Conservation (phyloP, 2,113 vertebrate species). For the Epinephelus fuscoguttatus region DNA sequence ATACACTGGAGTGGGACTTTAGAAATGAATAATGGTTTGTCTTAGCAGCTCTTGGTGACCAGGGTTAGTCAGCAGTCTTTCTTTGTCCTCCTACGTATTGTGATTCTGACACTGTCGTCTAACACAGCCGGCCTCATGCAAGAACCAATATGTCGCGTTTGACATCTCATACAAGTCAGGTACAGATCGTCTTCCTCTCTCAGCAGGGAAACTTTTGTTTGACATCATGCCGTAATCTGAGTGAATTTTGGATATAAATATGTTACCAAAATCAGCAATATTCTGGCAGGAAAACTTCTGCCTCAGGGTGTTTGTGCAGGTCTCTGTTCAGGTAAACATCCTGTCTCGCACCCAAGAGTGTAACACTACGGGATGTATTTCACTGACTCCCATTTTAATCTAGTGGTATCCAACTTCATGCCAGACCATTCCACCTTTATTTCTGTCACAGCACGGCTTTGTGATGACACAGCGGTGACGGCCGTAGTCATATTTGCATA, state of each 20-base stretch:
- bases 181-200: neutral
- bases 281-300: neutral
- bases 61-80: too few species aligned
- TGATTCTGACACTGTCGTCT: too few species aligned
- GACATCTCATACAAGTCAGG: neutral
- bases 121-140: too few species aligned
- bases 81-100: too few species aligned
- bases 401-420: neutral
- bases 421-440: neutral
- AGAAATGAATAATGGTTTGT: too few species aligned
- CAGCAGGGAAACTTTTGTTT: too few species aligned
- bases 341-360: neutral
- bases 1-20: too few species aligned
- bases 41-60: too few species aligned
- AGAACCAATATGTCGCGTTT: too few species aligned
- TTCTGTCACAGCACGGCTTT: neutral
- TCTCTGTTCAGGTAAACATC: neutral
- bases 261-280: neutral
- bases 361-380: conserved; percentile 1
- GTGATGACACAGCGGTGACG: neutral
- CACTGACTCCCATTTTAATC: neutral
- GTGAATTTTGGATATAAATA: too few species aligned
- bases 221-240: too few species aligned
- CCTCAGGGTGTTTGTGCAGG: neutral
- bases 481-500: neutral